phyloP scores from a whole-genome alignment of 1,140 invertebrate genomes.

The Saccostrea cuccullata region DNA sequence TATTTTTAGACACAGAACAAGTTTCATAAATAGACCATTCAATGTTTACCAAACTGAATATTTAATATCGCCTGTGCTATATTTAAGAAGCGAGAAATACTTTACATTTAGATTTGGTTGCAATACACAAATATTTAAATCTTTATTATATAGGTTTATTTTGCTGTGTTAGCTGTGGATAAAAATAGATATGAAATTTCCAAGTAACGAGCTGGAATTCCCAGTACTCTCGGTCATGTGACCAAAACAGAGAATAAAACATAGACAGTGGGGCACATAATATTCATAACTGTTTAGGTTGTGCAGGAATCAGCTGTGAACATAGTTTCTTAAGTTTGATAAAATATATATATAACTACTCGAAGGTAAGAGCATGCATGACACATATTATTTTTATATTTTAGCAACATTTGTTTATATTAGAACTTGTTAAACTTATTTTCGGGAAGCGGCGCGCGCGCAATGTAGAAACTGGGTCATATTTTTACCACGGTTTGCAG shows the following conservation, averaged over 20 bases:
- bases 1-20: neutral
- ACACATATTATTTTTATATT: neutral
- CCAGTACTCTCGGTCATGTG: slow-evolving; percentile 14
- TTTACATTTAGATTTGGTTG: too few relatives aligned
- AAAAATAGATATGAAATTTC: slow-evolving; percentile 1
- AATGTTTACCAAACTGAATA: too few relatives aligned
- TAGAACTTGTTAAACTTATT: neutral
- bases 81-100: too few relatives aligned
- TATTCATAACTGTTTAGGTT: neutral
- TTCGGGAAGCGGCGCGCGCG: neutral
- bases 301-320: neutral
- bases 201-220: neutral
- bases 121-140: too few relatives aligned
- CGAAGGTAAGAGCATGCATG: neutral
- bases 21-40: too few relatives aligned
- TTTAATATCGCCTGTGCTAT: too few relatives aligned
- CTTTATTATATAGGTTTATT: neutral
- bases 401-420: neutral
- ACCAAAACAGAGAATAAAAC: neutral
- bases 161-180: neutral
- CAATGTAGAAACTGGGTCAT: neutral
- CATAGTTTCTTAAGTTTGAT: neutral
- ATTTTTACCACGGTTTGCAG: neutral
- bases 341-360: neutral
- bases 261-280: neutral